A percentile compares a stretch with the other conserved stretches of the same genome.
These are phyloP conservation scores for Euclidia mi DNA, from an alignment of 2,888 invertebrate genomes.

Conservation along the genomic window DNA sequence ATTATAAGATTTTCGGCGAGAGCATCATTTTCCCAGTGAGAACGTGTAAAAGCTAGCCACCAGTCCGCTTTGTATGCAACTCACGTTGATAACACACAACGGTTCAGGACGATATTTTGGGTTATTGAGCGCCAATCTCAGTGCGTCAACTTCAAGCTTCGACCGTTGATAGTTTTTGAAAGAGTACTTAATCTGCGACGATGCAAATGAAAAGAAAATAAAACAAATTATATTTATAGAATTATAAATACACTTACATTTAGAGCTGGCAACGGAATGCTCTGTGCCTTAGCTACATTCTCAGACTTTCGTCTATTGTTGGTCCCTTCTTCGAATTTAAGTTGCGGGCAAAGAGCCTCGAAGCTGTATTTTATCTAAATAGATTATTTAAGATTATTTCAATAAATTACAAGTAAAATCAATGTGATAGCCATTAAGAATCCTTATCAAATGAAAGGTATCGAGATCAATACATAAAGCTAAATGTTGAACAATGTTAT, in stretches of 20 bases:
- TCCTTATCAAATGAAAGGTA: no score
- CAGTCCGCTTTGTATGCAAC: slow-evolving; percentile 71
- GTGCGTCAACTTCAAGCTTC: slow-evolving; percentile 88
- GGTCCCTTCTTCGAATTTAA: slow-evolving; percentile 91
- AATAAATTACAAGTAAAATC: slow-evolving; percentile 5
- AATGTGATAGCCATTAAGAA: not conserved
- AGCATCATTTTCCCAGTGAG: slow-evolving; percentile 21
- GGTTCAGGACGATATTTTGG: slow-evolving; percentile 91
- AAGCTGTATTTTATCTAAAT: slow-evolving; percentile 94
- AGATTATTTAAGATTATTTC: slow-evolving; percentile 35
- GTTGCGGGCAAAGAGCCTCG: slow-evolving; percentile 92
- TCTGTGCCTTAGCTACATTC: slow-evolving; percentile 88
- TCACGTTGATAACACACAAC: slow-evolving; percentile 92
- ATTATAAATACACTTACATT: slow-evolving; percentile 90
- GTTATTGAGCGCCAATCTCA: slow-evolving; percentile 90
- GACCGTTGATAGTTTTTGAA: slow-evolving; percentile 92
- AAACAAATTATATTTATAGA: slow-evolving; percentile 12
- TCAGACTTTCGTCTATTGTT: slow-evolving; percentile 85
- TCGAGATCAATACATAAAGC: no score
- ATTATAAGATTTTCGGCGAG: no score
- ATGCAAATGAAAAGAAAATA: slow-evolving; percentile 61
- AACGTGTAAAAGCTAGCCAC: slow-evolving; percentile 53
- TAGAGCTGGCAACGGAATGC: slow-evolving; percentile 93
- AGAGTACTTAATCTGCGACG: slow-evolving; percentile 92
- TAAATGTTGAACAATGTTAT: no score